Conservation (phyloP, 2,113 vertebrate genomes). For the Sceloporus undulatus region DNA sequence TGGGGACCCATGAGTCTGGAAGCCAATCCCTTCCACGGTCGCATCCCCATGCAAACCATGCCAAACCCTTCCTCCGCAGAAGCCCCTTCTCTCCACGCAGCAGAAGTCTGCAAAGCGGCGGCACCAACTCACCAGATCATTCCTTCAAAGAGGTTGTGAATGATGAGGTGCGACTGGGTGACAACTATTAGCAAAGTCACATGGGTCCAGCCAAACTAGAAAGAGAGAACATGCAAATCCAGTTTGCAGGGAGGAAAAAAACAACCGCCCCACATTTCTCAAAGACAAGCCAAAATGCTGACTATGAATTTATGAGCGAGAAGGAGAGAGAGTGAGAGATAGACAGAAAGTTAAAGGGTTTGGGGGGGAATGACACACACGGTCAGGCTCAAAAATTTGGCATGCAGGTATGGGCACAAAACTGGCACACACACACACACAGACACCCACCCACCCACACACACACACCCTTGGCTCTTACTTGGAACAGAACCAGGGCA, state of each 20-base stretch:
- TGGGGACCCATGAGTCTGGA: background rate
- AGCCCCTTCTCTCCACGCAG: background rate
- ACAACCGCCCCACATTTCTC: conserved; percentile 14
- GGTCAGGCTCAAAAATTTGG: background rate
- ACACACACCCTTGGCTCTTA: background rate
- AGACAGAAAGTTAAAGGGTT: too few species aligned
- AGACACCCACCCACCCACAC: background rate
- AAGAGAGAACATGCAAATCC: conserved; percentile 50
- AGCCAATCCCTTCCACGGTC: too few species aligned
- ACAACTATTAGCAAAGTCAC: conserved; percentile 96
- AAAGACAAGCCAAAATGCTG: background rate
- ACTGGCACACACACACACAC: background rate
- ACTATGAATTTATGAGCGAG: background rate
- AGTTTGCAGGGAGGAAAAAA: background rate
- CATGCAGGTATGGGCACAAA: background rate
- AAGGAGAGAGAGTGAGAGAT: background rate
- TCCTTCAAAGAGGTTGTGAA: conserved; percentile 98
- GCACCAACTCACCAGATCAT: conserved; percentile 93
- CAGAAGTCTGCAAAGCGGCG: background rate
- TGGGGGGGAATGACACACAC: background rate
- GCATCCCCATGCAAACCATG: background rate
- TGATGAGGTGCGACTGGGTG: conserved; percentile 98
- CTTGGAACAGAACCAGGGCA: background rate
- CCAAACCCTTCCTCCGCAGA: background rate
- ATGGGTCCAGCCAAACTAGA: conserved; percentile 98